phyloP scores from a whole-genome alignment of 2,888 invertebrate species.

The Phasia obesa region DNA sequence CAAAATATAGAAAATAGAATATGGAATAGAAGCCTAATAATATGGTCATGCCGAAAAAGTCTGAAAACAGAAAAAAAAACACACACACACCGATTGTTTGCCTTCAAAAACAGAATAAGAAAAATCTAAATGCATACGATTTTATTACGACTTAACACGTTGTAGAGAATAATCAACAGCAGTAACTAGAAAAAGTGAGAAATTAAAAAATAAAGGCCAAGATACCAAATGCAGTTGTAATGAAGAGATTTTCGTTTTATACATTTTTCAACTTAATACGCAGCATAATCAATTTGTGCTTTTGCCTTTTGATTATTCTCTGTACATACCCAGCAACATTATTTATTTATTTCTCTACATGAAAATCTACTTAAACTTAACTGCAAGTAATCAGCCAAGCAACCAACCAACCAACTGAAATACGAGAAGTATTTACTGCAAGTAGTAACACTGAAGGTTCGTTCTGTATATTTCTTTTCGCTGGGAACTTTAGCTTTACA shows the following conservation, averaged over 20 bases:
- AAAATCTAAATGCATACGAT: constrained; percentile 51
- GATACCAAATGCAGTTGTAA: constrained; percentile 40
- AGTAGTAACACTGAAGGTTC: constrained; percentile 38
- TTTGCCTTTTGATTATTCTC: no score
- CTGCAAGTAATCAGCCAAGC: neutral
- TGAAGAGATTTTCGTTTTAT: constrained; percentile 27
- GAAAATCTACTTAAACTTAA: constrained; percentile 21
- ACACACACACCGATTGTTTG: constrained; percentile 21
- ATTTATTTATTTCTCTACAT: constrained; percentile 61
- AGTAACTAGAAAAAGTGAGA: constrained; percentile 11
- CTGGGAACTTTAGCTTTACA: constrained; percentile 41
- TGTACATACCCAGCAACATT: constrained; percentile 38
- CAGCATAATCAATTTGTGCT: constrained; percentile 34
- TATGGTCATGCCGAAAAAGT: neutral
- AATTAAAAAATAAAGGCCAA: constrained; percentile 30
- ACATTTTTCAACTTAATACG: constrained; percentile 12
- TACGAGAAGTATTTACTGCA: constrained; percentile 6
- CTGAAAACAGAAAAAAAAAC: no score
- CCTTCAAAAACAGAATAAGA: constrained; percentile 18
- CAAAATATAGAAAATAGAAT: no score
- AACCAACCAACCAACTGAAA: neutral
- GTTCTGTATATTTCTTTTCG: constrained; percentile 20
- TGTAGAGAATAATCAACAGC: constrained; percentile 41
- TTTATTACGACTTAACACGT: constrained; percentile 49
- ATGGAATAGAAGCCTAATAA: no score